Base-by-base conservation (phyloP, 2,113 vertebrate species). In the Dipodomys spectabilis region DNA sequence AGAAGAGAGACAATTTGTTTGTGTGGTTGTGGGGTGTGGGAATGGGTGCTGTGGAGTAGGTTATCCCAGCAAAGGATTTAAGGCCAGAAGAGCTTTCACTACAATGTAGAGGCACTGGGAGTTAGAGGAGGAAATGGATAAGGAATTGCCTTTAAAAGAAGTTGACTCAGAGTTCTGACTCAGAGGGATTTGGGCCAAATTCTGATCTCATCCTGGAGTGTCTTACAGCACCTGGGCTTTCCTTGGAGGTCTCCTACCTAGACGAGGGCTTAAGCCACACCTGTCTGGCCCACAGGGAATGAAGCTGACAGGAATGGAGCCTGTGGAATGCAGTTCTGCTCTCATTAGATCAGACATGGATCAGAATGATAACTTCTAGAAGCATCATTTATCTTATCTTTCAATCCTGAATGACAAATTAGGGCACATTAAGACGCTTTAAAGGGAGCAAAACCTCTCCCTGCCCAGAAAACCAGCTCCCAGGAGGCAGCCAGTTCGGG, bases 121-220 rank as follows among this genome's bases (percentile, higher is more conserved):
- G 53, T 82, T 88, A 20, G 27, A 27, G 77, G 75, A 94, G 72
- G 93, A 95, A 95, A 84, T 32, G 57, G 78, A 67, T 12, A 82
- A 64, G 6, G 18, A 88, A 92, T 86, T 1, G 2, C 30, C 53
- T 86, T 49, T 72, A 32, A 30, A 84, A 65, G 88, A 75, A 28
- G 39, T n/a, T 94, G 95, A 96, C 85, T 94, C 90, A 95, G 87
- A 90, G 86, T 95, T 95, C 94, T 95, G 86, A 96, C 86, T 96
- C 95, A 94, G 93, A 93, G 82, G 88, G 82, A 88, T 69, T 20
- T 39, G 68, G 75, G 96, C 96, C 94, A 94, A 96, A 35, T 91
- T 94, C 88, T 97, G 96, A 95, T 83, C 96, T 96, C 96, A 97
- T 91, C 92, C 16, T 82, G 57, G 49, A 92, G 92, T 93, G 73